Evolutionary conservation across 2,888 invertebrate genomes (phyloP).

Genomic region (Strigamia crassipes): DNA sequence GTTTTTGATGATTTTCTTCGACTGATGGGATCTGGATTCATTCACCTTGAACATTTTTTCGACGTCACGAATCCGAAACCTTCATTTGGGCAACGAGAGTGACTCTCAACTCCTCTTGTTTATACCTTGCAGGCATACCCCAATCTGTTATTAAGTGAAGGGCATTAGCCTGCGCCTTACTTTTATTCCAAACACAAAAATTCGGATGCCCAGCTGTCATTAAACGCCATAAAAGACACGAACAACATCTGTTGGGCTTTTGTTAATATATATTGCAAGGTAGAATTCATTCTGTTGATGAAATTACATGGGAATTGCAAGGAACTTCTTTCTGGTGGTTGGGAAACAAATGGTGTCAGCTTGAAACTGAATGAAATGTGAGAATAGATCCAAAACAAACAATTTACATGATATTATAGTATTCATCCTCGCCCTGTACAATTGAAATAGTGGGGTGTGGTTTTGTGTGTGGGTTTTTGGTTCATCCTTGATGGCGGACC

Average conservation of each 20-base stretch:
- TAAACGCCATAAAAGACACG: neutral
- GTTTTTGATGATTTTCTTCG: too few species aligned
- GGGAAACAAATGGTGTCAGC: too few species aligned
- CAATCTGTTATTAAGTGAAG: conserved; percentile 40
- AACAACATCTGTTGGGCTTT: neutral
- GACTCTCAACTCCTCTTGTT: conserved; percentile 7
- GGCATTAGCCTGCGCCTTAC: conserved; percentile 36
- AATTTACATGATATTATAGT: too few species aligned
- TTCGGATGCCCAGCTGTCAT: conserved; percentile 36
- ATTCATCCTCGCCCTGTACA: neutral
- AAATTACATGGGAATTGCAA: too few species aligned
- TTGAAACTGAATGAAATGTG: neutral
- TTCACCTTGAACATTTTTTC: conserved; percentile 14
- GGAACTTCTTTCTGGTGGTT: neutral
- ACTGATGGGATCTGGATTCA: neutral
- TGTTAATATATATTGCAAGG: neutral
- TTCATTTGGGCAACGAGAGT: conserved; percentile 19
- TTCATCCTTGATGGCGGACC: conserved; percentile 34
- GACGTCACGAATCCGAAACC: conserved; percentile 13
- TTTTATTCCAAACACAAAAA: neutral
- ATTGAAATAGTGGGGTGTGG: conserved; percentile 1
- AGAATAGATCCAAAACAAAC: neutral
- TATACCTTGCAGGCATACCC: conserved; percentile 13
- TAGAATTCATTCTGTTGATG: too few species aligned
- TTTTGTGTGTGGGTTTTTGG: neutral